Base-by-base conservation (phyloP, 2,797 vertebrate genomes). In the Thalassophryne amazonica region DNA sequence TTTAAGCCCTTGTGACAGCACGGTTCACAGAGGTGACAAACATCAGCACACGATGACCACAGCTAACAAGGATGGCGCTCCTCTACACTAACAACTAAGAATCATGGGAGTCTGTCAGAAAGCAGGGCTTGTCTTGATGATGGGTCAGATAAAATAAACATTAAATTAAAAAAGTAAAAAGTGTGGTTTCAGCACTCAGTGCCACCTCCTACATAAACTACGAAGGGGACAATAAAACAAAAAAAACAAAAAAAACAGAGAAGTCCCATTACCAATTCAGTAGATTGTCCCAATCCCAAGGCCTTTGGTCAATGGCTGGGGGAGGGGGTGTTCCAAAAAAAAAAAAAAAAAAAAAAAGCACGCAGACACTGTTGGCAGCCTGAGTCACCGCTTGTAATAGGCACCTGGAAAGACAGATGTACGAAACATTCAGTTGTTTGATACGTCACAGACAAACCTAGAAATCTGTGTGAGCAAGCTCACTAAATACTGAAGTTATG, bases 311-410 rank as follows among this genome's bases (percentile, higher is more conserved):
- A 69, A 61, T 42, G 54, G 49, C 40, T 36, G 31, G 14, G 11
- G 27, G 28, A 15, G 38, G n/a, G n/a, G n/a, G n/a, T n/a, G n/a
- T n/a, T n/a, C n/a, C n/a, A n/a, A n/a, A 61, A 66, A 67, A 66
- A 51, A 67, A 77, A 42, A 68, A 66, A 42, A 64, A 50, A 76
- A 62, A 69, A 48, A 37, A 50, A 51, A 49, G 71, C 53, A 60
- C 40, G 54, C 72, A 63, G 42, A 45, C 46, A 39, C 32, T 38
- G 62, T 21, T 7, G 34, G 43, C 40, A 76, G 69, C 84, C 71
- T 55, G 59, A 84, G 86, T 94, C 93, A 97, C 82, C 92, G 93
- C 88, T 92, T 96, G 80, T 94, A 92, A 90, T 88, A 91, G 88
- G 89, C 92, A 92, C 94, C 96, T 98, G 74, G 42, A 79, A 73